Base-by-base conservation (phyloP, 2,113 vertebrate species). In the Theristicus caerulescens region DNA sequence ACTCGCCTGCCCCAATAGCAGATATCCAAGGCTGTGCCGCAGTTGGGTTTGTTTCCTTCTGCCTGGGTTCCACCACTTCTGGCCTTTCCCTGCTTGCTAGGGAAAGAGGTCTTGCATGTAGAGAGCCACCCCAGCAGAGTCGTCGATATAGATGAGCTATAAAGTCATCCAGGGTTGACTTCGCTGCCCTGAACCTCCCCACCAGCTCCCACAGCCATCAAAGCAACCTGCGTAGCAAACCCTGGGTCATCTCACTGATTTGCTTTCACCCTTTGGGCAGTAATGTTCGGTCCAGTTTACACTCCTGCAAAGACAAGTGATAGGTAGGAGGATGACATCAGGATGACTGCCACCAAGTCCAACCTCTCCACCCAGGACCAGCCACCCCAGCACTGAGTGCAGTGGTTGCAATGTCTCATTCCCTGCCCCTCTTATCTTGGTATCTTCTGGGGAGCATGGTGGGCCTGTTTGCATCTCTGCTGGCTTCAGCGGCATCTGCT, bases 341-440 rank as follows among this genome's bases (percentile, higher is more conserved):
- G 22, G 44, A 29, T 42, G 73, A 40, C 24, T 36, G 42, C 19
- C 24, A 55, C 27, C 49, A 51, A 9, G 13, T 20, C 34, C 52
- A 51, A 8, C 26, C 15, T 81, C 34, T 57, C 32, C 40, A 64
- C 15, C 17, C 49, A 40, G 27, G 20, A 74, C 31, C 47, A 51
- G 61, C 8, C 32, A 51, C 24, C 6, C 46, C 34, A 69, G 19
- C 1, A 0, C 9, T 0, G 1, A 64, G 25, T 4, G 6, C 32
- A 9, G 17, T 8, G 24, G 8, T n/a, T 54, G 21, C 10, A 25
- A 54, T 1, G 7, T 38, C 19, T 26, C 34, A 16, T 42, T 84
- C 24, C 51, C 31, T 65, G 16, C 34, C 16, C 13, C 6, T 80
- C 13, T 42, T 42, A 17, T 29, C 24, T 76, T 64, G 21, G 8